Percentiles rank a stretch among this genome's conserved stretches.
Conservation (phyloP, 2,888 invertebrate genomes). For the Parnassius mnemosyne region DNA sequence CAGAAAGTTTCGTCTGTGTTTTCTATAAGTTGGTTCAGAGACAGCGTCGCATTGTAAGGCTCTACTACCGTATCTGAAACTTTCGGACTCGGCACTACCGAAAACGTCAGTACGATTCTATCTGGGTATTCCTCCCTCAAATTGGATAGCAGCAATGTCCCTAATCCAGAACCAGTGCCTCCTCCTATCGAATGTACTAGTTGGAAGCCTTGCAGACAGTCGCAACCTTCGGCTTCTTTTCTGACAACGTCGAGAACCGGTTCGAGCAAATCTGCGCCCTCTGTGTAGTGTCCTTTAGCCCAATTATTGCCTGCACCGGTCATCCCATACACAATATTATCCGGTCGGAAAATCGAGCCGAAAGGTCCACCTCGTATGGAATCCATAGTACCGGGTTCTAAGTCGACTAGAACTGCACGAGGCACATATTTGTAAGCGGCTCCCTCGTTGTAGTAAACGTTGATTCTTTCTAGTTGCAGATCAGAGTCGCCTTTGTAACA, state of each 20-base stretch:
- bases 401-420: slow-evolving; percentile 60
- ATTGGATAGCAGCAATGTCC: slow-evolving; percentile 84
- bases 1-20: slow-evolving; percentile 83
- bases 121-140: slow-evolving; percentile 87
- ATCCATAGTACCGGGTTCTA: slow-evolving; percentile 79
- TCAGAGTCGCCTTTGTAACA: slow-evolving; percentile 83
- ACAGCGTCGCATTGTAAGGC: slow-evolving; percentile 86
- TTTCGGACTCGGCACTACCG: slow-evolving; percentile 86
- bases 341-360: slow-evolving; percentile 85
- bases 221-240: slow-evolving; percentile 83
- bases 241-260: slow-evolving; percentile 79
- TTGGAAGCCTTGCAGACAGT: slow-evolving; percentile 84
- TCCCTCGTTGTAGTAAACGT: slow-evolving; percentile 88
- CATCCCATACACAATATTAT: slow-evolving; percentile 84
- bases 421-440: slow-evolving; percentile 59
- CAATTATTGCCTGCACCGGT: slow-evolving; percentile 81
- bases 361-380: slow-evolving; percentile 82
- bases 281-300: slow-evolving; percentile 85
- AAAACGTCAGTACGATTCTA: slow-evolving; percentile 84
- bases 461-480: slow-evolving; percentile 86
- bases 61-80: slow-evolving; percentile 86
- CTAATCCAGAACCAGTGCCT: slow-evolving; percentile 87
- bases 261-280: slow-evolving; percentile 83
- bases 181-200: slow-evolving; percentile 85
- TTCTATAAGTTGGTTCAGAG: slow-evolving; percentile 83